These are phyloP conservation scores for Acanthosepion esculentum DNA, from an alignment of 2,888 invertebrate genomes.

Conservation along the genomic window DNA sequence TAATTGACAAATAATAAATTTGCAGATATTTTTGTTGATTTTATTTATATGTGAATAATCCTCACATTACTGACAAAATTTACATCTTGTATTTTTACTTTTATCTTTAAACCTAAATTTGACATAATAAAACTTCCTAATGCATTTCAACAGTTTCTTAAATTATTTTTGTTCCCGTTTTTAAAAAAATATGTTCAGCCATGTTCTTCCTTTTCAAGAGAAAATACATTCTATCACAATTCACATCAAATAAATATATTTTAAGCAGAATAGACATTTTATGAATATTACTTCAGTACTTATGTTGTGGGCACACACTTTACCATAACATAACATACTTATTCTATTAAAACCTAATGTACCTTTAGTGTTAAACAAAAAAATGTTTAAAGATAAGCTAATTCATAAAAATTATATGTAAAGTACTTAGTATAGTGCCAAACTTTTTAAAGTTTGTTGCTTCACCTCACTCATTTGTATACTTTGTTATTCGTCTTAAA, in stretches of 20 bases:
- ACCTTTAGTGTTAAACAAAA: neutral
- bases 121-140: neutral
- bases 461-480: neutral
- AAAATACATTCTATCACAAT: neutral
- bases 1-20: too few species aligned
- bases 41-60: neutral
- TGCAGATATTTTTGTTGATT: too few species aligned
- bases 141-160: neutral
- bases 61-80: neutral
- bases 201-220: neutral
- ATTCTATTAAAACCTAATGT: neutral
- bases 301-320: neutral
- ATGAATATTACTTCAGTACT: neutral
- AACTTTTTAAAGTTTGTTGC: neutral
- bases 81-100: neutral
- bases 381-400: neutral
- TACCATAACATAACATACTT: neutral
- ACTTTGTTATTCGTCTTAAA: neutral
- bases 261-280: neutral
- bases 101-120: neutral
- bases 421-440: neutral
- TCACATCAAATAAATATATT: neutral
- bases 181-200: neutral
- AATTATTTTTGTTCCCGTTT: neutral
- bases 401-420: neutral